These are phyloP conservation scores for Trichogramma dendrolimi DNA, from an alignment of 2,888 invertebrate genomes.

Conservation along the genomic window DNA sequence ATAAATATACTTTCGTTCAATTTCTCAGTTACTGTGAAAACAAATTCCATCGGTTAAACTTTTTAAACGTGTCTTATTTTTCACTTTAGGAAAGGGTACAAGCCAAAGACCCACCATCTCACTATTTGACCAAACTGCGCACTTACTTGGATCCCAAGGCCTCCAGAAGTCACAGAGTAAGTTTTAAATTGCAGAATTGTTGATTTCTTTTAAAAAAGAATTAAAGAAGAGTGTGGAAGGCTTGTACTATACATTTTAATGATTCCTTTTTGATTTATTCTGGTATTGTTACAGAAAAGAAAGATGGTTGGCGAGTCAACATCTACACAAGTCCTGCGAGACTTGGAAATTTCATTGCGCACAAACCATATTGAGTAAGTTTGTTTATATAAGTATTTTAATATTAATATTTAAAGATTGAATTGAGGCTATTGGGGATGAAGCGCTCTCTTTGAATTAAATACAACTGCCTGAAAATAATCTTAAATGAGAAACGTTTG, in stretches of 20 bases:
- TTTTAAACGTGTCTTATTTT: constrained; percentile 5
- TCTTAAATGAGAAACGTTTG: too few relatives aligned
- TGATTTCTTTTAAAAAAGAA: neutral
- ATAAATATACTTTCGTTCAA: too few relatives aligned
- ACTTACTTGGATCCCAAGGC: constrained; percentile 96
- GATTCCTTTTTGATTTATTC: constrained; percentile 55
- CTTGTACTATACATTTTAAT: constrained; percentile 36
- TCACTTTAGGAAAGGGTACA: constrained; percentile 84
- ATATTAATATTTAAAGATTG: neutral
- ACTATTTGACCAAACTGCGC: constrained; percentile 91
- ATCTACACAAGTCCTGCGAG: constrained; percentile 95
- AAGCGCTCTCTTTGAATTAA: too few relatives aligned
- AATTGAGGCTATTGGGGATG: too few relatives aligned
- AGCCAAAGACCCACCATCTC: constrained; percentile 95
- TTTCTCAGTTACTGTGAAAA: too few relatives aligned
- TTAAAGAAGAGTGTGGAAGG: neutral
- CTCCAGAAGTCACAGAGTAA: constrained; percentile 88
- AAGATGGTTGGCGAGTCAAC: constrained; percentile 96
- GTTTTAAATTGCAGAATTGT: constrained; percentile 45
- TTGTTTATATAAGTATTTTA: constrained; percentile 21
- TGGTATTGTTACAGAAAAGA: constrained; percentile 77
- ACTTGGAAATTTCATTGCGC: constrained; percentile 95
- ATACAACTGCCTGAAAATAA: too few relatives aligned
- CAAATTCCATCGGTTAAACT: neutral
- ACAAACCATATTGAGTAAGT: constrained; percentile 99